Evolutionary conservation across 1,140 invertebrate species (phyloP).

Genomic region (Trachelipus rathkii): DNA sequence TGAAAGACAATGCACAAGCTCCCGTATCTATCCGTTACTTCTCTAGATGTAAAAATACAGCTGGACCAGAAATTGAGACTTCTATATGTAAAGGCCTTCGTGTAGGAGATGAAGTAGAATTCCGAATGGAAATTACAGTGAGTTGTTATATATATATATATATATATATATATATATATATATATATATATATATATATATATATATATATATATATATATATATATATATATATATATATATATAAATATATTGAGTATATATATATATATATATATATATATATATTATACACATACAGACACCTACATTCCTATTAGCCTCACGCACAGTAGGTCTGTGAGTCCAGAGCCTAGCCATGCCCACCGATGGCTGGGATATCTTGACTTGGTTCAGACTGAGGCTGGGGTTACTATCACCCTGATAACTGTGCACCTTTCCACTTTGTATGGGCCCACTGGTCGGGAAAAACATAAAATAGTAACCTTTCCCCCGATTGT

Average conservation of each 20-base stretch:
- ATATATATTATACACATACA: constrained; percentile 17
- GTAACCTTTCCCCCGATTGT: too few species aligned
- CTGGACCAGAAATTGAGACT: constrained; percentile 51
- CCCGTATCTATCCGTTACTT: constrained; percentile 57
- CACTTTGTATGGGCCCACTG: too few species aligned
- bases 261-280: constrained; percentile 19
- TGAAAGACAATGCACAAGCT: constrained; percentile 56
- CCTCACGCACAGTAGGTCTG: too few species aligned
- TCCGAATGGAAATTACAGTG: constrained; percentile 43
- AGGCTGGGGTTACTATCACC: too few species aligned
- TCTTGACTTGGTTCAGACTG: too few species aligned
- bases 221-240: constrained; percentile 20
- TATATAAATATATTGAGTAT: constrained; percentile 14
- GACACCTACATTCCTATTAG: too few species aligned
- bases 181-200: constrained; percentile 17
- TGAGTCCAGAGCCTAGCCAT: too few species aligned
- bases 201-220: constrained; percentile 20
- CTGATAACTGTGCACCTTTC: too few species aligned
- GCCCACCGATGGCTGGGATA: too few species aligned
- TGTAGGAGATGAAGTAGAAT: constrained; percentile 56
- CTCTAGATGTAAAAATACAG: constrained; percentile 53
- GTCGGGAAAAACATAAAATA: too few species aligned
- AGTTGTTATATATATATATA: background rate
- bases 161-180: background rate
- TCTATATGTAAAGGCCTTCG: constrained; percentile 55